phyloP scores from a whole-genome alignment of 2,888 invertebrate species.

The Chalcosyrphus nemorum region DNA sequence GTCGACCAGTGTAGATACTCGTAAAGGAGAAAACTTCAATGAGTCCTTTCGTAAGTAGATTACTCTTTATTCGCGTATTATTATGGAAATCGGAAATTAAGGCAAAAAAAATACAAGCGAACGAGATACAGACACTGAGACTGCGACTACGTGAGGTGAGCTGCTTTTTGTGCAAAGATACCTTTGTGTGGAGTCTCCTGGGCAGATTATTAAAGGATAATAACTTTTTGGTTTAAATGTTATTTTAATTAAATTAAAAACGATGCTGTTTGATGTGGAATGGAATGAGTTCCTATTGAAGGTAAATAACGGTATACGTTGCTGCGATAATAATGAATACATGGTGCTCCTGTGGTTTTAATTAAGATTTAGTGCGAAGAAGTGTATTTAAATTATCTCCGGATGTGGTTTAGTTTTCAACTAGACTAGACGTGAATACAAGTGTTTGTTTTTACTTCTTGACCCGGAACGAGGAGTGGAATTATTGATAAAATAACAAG shows the following conservation, averaged over 20 bases:
- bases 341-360: neutral
- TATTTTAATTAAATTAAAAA: constrained; percentile 66
- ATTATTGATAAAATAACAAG: no score
- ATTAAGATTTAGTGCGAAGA: neutral
- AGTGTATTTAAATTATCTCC: neutral
- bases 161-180: constrained; percentile 16
- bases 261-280: constrained; percentile 19
- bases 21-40: neutral
- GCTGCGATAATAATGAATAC: neutral
- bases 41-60: constrained; percentile 58
- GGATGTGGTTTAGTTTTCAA: no score
- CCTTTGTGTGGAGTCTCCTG: constrained; percentile 34
- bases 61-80: constrained; percentile 67
- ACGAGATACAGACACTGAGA: no score
- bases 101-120: constrained; percentile 25
- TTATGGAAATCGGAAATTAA: constrained; percentile 66
- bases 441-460: no score
- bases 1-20: neutral
- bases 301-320: neutral
- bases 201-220: constrained; percentile 60
- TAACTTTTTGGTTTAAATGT: constrained; percentile 40
- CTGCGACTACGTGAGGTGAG: neutral
- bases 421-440: no score
- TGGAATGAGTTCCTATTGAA: neutral
- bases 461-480: no score